Percentiles rank a stretch among this genome's conserved stretches.
Evolutionary conservation across 2,113 vertebrate genomes (phyloP).

Genomic region (Tragelaphus imberbis): DNA sequence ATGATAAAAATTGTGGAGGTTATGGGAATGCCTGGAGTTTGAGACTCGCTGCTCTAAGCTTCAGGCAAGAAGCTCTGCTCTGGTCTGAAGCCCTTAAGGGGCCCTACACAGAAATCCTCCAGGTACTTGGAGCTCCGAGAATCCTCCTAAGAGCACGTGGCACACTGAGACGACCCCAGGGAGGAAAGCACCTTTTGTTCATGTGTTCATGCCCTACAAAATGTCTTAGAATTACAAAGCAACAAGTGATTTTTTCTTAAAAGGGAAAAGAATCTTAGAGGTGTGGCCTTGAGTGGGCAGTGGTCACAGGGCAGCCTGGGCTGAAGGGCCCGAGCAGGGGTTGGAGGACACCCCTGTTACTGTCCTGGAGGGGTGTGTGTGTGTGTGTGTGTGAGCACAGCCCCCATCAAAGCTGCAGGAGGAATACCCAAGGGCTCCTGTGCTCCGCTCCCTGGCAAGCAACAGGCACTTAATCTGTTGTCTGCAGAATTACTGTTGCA

Average conservation of each 20-base stretch:
- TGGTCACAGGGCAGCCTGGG: not conserved
- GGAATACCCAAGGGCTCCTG: not conserved
- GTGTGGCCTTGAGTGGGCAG: not conserved
- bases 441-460: not conserved
- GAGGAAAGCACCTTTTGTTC: not conserved
- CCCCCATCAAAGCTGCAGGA: not conserved
- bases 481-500: not conserved
- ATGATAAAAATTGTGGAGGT: not conserved
- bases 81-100: not conserved
- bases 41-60: not conserved
- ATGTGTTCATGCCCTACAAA: not conserved
- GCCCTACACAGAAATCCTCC: not conserved
- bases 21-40: not conserved
- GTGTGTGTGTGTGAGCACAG: not conserved
- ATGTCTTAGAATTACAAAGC: not conserved
- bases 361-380: not conserved
- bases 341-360: not conserved
- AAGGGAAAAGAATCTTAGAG: not conserved
- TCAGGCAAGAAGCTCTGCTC: not conserved
- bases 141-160: fast-evolving
- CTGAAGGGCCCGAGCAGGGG: fast-evolving
- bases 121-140: fast-evolving
- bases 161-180: fast-evolving
- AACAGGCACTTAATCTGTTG: not conserved
- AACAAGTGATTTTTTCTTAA: not conserved